These are phyloP conservation scores for Meiosimyza platycephala DNA, from an alignment of 2,888 invertebrate genomes.

Conservation along the genomic window DNA sequence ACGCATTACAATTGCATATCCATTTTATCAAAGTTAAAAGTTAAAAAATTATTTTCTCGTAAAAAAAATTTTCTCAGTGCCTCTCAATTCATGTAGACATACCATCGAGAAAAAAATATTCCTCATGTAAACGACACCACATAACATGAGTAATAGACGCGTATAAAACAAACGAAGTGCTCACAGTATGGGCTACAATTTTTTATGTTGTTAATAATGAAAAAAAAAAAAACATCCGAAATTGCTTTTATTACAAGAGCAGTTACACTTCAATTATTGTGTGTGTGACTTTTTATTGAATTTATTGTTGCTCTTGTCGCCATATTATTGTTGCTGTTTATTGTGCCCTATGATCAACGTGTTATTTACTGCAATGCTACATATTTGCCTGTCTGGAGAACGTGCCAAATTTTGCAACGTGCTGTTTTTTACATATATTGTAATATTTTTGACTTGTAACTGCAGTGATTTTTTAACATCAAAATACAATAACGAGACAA, in stretches of 20 bases:
- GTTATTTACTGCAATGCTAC: too few species aligned
- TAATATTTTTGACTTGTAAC: neutral
- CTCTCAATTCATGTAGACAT: too few species aligned
- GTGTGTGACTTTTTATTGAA: constrained; percentile 42
- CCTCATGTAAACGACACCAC: neutral
- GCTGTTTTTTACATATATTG: too few species aligned
- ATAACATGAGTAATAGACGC: constrained; percentile 22
- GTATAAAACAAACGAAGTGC: constrained; percentile 10
- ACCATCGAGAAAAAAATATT: too few species aligned
- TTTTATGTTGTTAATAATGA: constrained; percentile 15
- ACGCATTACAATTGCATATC: too few species aligned
- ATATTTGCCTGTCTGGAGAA: neutral
- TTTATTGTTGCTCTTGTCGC: constrained; percentile 27
- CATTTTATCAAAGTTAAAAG: too few species aligned
- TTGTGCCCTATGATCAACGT: too few species aligned
- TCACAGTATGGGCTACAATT: constrained; percentile 7
- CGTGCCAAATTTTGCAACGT: neutral
- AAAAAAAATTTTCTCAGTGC: too few species aligned
- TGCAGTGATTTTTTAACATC: constrained; percentile 21
- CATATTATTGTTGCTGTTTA: too few species aligned
- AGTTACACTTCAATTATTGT: constrained; percentile 59
- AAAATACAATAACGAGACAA: neutral
- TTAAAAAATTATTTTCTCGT: too few species aligned
- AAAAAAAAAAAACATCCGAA: constrained; percentile 54
- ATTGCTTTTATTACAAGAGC: constrained; percentile 62